These are phyloP conservation scores for Gymnothorax reevesii DNA, from an alignment of 2,797 vertebrate genomes.

Conservation along the genomic window DNA sequence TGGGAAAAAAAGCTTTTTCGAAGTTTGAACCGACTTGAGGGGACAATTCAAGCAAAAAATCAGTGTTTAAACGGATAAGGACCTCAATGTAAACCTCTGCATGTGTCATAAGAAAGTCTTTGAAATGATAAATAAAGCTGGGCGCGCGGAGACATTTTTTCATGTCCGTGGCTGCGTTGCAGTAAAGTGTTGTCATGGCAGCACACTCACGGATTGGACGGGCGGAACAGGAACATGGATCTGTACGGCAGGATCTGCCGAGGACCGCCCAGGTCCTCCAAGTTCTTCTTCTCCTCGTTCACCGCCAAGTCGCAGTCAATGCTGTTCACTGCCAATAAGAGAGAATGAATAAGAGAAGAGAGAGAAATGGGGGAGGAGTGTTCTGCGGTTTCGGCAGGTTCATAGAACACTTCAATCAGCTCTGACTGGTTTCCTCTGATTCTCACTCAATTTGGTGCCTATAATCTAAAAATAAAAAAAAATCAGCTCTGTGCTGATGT, in stretches of 20 bases:
- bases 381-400: not conserved
- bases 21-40: too few species aligned
- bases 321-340: slow-evolving; percentile 79
- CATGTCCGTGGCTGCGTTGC: not conserved
- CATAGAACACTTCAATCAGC: too few species aligned
- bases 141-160: not conserved
- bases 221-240: slow-evolving; percentile 94
- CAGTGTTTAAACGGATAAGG: too few species aligned
- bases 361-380: not conserved
- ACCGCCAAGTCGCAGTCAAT: slow-evolving; percentile 82
- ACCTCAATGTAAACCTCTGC: not conserved
- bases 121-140: not conserved
- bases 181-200: not conserved
- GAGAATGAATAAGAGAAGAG: not conserved
- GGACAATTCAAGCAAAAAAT: too few species aligned
- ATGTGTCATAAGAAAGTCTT: not conserved
- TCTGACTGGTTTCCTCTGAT: not conserved
- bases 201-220: slow-evolving; percentile 89
- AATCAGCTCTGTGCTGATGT: too few species aligned
- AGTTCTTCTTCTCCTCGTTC: slow-evolving; percentile 88
- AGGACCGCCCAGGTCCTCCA: slow-evolving; percentile 77
- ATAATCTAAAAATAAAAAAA: too few species aligned
- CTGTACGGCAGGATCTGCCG: slow-evolving; percentile 92
- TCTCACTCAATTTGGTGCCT: not conserved
- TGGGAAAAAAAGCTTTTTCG: too few species aligned